Evolutionary conservation across 2,113 vertebrate species (phyloP).

Genomic region (Cariama cristata): DNA sequence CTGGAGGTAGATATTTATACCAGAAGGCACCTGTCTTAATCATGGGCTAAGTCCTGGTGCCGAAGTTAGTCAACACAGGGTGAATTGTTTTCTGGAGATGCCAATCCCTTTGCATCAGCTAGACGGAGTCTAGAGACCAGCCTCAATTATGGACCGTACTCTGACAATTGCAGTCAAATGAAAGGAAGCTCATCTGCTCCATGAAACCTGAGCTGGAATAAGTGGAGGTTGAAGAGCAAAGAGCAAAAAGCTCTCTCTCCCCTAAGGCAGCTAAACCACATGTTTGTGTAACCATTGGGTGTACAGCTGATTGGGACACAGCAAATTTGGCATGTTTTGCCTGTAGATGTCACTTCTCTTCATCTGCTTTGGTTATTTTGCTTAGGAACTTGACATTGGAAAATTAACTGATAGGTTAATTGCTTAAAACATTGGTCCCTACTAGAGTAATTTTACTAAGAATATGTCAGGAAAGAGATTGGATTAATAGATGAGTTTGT

Average conservation of each 20-base stretch:
- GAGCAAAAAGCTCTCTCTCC: neutral
- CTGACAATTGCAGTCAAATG: neutral
- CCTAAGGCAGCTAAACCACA: neutral
- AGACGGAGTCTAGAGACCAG: neutral
- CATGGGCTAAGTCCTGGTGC: neutral
- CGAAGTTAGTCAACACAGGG: neutral
- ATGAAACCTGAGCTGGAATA: neutral
- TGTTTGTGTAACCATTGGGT: neutral
- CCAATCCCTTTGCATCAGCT: neutral
- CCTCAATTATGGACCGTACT: neutral
- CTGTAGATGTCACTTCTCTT: constrained; percentile 36
- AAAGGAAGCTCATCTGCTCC: neutral
- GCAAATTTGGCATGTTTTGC: constrained; percentile 28
- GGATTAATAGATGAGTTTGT: neutral
- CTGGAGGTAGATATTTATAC: neutral
- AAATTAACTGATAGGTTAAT: constrained; percentile 51
- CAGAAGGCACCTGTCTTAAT: neutral
- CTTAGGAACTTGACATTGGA: neutral
- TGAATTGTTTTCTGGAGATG: neutral
- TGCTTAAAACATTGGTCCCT: constrained; percentile 20
- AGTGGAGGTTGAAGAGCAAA: neutral
- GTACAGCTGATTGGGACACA: neutral
- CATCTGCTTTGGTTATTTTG: constrained; percentile 35
- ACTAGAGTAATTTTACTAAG: neutral
- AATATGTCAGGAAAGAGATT: neutral